Conservation (phyloP, 2,888 invertebrate genomes). For the Lordiphosa andalusiaca region DNA sequence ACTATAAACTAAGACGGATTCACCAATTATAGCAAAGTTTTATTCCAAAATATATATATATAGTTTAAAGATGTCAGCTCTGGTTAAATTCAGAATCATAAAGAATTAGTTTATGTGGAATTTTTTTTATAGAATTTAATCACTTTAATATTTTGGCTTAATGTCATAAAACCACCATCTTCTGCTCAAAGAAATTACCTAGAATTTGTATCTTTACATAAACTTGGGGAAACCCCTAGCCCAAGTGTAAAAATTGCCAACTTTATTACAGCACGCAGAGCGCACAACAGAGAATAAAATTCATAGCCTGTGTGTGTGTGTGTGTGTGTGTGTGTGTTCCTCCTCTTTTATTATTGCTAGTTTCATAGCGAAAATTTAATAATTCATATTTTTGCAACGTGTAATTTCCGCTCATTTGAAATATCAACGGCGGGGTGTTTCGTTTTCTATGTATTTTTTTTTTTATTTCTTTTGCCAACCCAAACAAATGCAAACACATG, state of each 20-base stretch:
- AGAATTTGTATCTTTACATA: no score
- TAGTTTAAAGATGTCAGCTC: no score
- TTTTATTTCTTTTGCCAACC: slow-evolving; percentile 6
- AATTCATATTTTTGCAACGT: slow-evolving; percentile 56
- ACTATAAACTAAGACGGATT: no score
- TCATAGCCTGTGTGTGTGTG: slow-evolving; percentile 4
- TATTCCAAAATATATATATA: no score
- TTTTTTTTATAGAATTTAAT: no score
- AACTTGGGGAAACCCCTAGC: no score
- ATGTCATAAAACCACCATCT: no score
- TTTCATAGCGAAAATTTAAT: slow-evolving; percentile 49
- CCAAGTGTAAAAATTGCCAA: background rate
- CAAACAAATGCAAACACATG: slow-evolving; percentile 42
- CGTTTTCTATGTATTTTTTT: slow-evolving; percentile 5
- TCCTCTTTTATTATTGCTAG: slow-evolving; percentile 38
- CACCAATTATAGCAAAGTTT: no score
- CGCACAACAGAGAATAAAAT: slow-evolving; percentile 1
- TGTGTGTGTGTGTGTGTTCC: slow-evolving; percentile 7
- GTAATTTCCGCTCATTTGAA: slow-evolving; percentile 60
- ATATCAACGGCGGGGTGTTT: slow-evolving; percentile 32
- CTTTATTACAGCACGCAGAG: slow-evolving; percentile 3
- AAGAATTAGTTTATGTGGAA: no score
- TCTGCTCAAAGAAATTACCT: no score
- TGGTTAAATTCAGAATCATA: no score
- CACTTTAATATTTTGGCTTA: no score